A percentile compares a stretch with the other conserved stretches of the same genome.
Evolutionary conservation across 2,797 vertebrate genomes (phyloP).

Genomic region (Pterois miles): DNA sequence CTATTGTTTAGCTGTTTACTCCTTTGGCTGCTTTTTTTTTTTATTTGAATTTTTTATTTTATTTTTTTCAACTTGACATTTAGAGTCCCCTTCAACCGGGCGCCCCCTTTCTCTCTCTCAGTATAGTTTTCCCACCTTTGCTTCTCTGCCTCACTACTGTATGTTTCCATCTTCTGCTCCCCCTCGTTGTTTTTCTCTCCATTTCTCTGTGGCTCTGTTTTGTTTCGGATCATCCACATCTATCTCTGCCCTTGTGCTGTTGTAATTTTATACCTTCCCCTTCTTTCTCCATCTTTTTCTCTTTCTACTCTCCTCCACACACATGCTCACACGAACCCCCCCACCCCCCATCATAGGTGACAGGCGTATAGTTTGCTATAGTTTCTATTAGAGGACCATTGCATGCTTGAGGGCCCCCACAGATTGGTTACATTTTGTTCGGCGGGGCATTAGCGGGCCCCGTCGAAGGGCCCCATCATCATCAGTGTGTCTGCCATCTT

Average conservation of each 20-base stretch:
- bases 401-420: slow-evolving; percentile 88
- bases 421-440: slow-evolving; percentile 92
- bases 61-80: slow-evolving; percentile 66
- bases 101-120: background rate
- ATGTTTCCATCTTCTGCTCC: background rate
- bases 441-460: slow-evolving; percentile 85
- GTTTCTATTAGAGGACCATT: slow-evolving; percentile 88
- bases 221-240: background rate
- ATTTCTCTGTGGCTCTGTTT: slow-evolving; percentile 8
- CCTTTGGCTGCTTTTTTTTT: slow-evolving; percentile 48
- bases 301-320: slow-evolving; percentile 14
- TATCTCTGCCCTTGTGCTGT: background rate
- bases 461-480: slow-evolving; percentile 86
- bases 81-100: slow-evolving; percentile 57
- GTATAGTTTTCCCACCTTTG: slow-evolving; percentile 10
- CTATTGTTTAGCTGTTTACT: slow-evolving; percentile 77
- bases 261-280: slow-evolving; percentile 64
- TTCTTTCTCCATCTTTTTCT: slow-evolving; percentile 18
- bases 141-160: background rate
- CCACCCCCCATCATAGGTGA: slow-evolving; percentile 61
- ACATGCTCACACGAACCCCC: slow-evolving; percentile 14
- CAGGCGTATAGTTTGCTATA: slow-evolving; percentile 86
- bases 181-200: background rate
- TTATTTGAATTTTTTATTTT: too few species aligned
- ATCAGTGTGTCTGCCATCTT: slow-evolving; percentile 86